Base-by-base conservation (phyloP, 2,888 invertebrate species). In the Aradus depressus region DNA sequence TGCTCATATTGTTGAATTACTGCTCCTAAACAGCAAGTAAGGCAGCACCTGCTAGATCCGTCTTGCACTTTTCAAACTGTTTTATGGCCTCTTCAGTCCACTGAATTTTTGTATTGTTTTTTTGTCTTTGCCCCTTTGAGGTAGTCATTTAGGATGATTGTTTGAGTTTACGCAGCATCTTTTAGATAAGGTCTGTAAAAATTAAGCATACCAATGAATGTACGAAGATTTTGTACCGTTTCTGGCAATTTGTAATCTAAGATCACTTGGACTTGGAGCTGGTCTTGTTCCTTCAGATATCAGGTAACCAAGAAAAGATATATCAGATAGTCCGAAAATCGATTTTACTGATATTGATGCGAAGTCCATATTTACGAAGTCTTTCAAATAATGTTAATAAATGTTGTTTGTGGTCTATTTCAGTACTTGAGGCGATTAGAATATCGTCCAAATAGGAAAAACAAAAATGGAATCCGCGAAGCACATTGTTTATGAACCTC, bases 41-140 rank as follows among this genome's bases (percentile, higher is more conserved):
- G 0, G 56, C 43, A 4, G 53, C 53, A 6, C 51, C 22, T 2
- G 51, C 50, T 8, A 58, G 35, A 4, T 32, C 41, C 6, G 42
- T 26, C 39, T 61, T 61, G 44, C 55, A 59, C 5, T 51, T 14
- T 2, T 58, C 28, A 12, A 60, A 59, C 1, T 57, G 54, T 0
- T 22, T 10, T 0, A 54, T 34, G 3, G 57, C 26, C 5, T 14
- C 52, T 14, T 3, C 12, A 6, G 60, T 57, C 59, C 61, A 59
- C 5, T 26, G 18, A 4, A 60, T 42, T 19, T 50, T 53, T 21
- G 52, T n/a, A n/a, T 57, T 56, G 37, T 59, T 54, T 5, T 48
- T 56, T 47, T 58, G 59, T 6, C 41, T 57, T 2, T 60, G 39
- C 1, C 53, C 49, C n/a, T 43, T 41, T 16, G 2, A 49, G 19